A percentile compares a stretch with the other conserved stretches of the same genome.
Evolutionary conservation across 2,888 invertebrate species (phyloP).

Genomic region (Heliconius erato): DNA sequence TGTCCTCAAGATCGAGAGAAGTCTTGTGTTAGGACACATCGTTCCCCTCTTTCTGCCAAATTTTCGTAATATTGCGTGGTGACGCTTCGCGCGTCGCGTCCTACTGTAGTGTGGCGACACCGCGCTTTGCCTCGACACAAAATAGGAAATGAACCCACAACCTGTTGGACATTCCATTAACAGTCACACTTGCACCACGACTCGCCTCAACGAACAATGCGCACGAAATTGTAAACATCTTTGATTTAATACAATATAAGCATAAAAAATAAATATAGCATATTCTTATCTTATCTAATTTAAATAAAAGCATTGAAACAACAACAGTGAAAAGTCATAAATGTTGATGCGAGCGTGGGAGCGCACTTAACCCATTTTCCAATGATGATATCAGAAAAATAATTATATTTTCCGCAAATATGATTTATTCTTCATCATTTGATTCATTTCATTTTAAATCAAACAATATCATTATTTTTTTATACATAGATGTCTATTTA

Average conservation of each 20-base stretch:
- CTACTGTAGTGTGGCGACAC: too few relatives aligned
- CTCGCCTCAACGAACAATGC: too few relatives aligned
- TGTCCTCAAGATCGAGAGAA: background rate
- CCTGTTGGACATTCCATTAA: too few relatives aligned
- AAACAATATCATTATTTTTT: background rate
- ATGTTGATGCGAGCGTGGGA: constrained; percentile 8
- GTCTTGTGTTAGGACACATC: too few relatives aligned
- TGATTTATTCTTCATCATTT: constrained; percentile 16
- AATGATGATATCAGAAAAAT: constrained; percentile 25
- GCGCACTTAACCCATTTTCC: constrained; percentile 26
- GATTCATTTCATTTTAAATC: constrained; percentile 17
- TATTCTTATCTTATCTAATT: constrained; percentile 21
- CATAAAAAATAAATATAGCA: background rate
- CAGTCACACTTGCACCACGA: too few relatives aligned
- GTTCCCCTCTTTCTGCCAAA: too few relatives aligned
- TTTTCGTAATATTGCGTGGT: too few relatives aligned
- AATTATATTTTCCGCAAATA: constrained; percentile 13
- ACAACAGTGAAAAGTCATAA: constrained; percentile 11
- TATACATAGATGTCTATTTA: background rate
- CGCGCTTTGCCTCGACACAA: too few relatives aligned
- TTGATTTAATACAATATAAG: background rate
- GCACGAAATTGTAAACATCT: too few relatives aligned
- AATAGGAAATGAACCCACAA: too few relatives aligned
- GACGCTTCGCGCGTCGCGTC: too few relatives aligned
- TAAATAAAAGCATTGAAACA: constrained; percentile 14